Evolutionary conservation across 1,140 invertebrate species (phyloP), one percentile per base, ranked within the genome.

Genomic region (Cydia amplana): DNA sequence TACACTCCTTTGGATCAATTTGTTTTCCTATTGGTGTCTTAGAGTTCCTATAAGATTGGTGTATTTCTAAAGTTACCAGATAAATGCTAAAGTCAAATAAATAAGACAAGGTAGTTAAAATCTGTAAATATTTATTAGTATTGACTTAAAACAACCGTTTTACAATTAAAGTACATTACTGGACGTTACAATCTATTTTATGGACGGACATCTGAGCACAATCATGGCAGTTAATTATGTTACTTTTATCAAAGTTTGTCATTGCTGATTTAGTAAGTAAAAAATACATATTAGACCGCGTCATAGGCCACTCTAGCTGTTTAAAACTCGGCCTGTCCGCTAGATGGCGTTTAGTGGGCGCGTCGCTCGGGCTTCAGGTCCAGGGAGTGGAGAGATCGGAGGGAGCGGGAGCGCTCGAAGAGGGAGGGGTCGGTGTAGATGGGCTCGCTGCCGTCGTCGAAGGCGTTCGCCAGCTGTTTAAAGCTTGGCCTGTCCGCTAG

Each of bases 391-490:
- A 93, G 79, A 12, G 92, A 93, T 80, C 95, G 87, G 79, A 95
- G 88, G 79, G 94, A 94, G 81, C 96, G 88, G 67, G 96, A 95
- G 83, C 97, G 94, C 92, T 98, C 97, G 84, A 98, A 98, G 10
- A 98, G 92, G 1, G 97, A 97, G 0, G 97, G 97, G 91, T 98
- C 97, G 0, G 97, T 98, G 88, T 98, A 98, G 78, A 98, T 98
- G 2, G 97, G 97, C 88, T 98, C 97, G 83, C 97, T 98, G 10
- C 97, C 97, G 89, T 98, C 97, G 81, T 96, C 95, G 79, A 96
- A 97, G 25, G 87, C 89, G 65, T 83, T 92, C 1, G 90, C 89
- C 55, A 93, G 74, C n/a, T n/a, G n/a, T n/a, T n/a, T n/a, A n/a
- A n/a, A n/a, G n/a, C n/a, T 60, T 18, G 51, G 51, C 51, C n/a